Base-by-base conservation (phyloP, 2,113 vertebrate species). In the Macrotus californicus region DNA sequence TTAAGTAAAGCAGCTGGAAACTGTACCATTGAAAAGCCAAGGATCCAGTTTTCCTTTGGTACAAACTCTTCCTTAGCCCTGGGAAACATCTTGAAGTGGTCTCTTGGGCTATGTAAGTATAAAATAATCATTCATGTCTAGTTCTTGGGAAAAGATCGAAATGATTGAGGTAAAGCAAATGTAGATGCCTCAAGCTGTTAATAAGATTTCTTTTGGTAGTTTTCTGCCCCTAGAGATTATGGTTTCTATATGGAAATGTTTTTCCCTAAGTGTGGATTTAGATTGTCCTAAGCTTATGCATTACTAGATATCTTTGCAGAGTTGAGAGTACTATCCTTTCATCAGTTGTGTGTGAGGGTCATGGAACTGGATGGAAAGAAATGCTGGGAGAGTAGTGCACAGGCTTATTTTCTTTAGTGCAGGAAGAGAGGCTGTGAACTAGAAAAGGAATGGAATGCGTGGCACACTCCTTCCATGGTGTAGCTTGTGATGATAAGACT, bases 1-100 rank as follows among this genome's bases (percentile, higher is more conserved):
- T 91, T 93, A 89, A 96, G 89, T 59, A n/a, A 95, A 93, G 76
- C 86, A 91, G 83, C 39, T 96, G 72, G 87, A 94, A 95, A 83
- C 52, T 89, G 26, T 85, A 91, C 59, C 80, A 70, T 93, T 66
- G 89, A 82, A 95, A 93, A 95, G 36, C 69, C 66, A 39, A 87
- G 56, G 56, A 83, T 91, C 87, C 72, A 26, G 52, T 94, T 86
- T 96, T 92, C n/a, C 70, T 82, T 96, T 66, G 29, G 11, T 92
- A 75, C 48, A 75, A 19, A 83, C 50, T 89, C 77, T 89, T 82
- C 10, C 14, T 87, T 79, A 46, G 26, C 87, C 36, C 56, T 94
- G 59, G 75, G 56, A 96, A 93, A 83, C 52, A 92, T 19, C 59
- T 89, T 72, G 19, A 80, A 76, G n/a, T 59, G 15, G 3, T 69